These are phyloP conservation scores for Phengaris arion DNA, from an alignment of 2,888 invertebrate genomes.

Conservation along the genomic window DNA sequence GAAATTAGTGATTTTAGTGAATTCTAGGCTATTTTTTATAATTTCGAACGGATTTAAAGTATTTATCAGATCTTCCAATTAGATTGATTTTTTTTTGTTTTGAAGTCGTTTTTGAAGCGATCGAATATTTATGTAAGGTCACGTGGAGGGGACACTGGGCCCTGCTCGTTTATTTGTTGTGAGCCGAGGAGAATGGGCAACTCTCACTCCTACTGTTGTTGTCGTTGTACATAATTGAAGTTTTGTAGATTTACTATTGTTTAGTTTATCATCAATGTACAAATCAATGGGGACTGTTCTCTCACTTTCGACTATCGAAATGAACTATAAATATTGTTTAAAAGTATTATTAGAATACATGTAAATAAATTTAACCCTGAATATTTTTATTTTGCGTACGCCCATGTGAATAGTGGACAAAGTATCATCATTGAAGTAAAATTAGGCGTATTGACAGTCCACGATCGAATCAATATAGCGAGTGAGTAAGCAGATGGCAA, in stretches of 20 bases:
- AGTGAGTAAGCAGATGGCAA: slow-evolving; percentile 13
- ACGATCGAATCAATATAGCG: slow-evolving; percentile 4
- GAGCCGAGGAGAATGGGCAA: slow-evolving; percentile 18
- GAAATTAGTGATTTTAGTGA: slow-evolving; percentile 56
- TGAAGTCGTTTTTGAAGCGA: slow-evolving; percentile 34
- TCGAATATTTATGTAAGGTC: slow-evolving; percentile 50
- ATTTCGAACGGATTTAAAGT: slow-evolving; percentile 31
- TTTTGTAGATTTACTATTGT: slow-evolving; percentile 76
- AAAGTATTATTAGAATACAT: slow-evolving; percentile 78
- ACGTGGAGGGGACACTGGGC: slow-evolving; percentile 22
- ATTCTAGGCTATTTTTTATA: slow-evolving; percentile 49
- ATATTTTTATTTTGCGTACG: slow-evolving; percentile 53
- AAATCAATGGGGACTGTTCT: slow-evolving; percentile 70
- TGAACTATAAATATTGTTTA: slow-evolving; percentile 75
- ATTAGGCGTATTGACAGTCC: not conserved
- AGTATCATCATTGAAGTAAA: slow-evolving; percentile 17
- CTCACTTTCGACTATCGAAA: slow-evolving; percentile 57
- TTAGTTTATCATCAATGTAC: slow-evolving; percentile 73
- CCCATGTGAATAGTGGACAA: slow-evolving; percentile 29
- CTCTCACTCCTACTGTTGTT: slow-evolving; percentile 65
- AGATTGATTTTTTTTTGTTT: slow-evolving; percentile 31
- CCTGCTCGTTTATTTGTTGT: slow-evolving; percentile 33
- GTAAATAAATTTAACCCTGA: slow-evolving; percentile 71
- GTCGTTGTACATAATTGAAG: slow-evolving; percentile 70
- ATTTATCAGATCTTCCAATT: slow-evolving; percentile 32